Conservation (phyloP, 2,888 invertebrate genomes). For the Synergus gifuensis region DNA sequence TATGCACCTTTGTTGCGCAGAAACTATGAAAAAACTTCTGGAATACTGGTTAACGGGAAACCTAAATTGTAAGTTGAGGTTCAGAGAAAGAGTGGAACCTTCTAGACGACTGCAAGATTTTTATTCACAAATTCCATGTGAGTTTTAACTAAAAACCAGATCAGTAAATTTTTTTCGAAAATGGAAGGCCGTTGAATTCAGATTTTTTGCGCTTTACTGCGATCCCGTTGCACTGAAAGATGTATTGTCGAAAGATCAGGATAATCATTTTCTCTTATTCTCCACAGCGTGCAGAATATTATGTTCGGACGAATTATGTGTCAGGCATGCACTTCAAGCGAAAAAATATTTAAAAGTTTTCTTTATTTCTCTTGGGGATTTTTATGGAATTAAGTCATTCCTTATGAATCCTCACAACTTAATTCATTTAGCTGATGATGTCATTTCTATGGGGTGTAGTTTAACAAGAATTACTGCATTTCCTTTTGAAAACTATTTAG, state of each 20-base stretch:
- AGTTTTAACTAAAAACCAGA: slow-evolving; percentile 48
- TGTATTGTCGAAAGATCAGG: slow-evolving; percentile 13
- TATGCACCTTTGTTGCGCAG: slow-evolving; percentile 7
- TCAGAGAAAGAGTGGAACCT: neutral
- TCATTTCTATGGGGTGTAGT: no score
- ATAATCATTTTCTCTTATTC: slow-evolving; percentile 47
- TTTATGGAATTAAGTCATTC: no score
- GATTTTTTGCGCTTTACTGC: slow-evolving; percentile 44
- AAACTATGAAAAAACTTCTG: slow-evolving; percentile 24
- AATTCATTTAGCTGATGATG: no score
- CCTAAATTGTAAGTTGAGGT: neutral
- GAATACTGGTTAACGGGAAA: neutral
- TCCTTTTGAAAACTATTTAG: no score
- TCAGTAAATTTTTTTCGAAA: slow-evolving; percentile 32
- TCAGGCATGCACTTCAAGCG: no score
- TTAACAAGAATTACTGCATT: no score
- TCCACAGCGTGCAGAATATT: slow-evolving; percentile 43
- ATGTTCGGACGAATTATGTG: neutral
- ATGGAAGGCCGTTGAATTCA: slow-evolving; percentile 51
- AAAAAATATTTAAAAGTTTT: no score
- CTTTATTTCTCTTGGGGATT: no score
- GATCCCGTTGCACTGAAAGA: slow-evolving; percentile 43
- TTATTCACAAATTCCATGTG: slow-evolving; percentile 37
- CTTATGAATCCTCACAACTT: no score
- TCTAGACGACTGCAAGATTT: slow-evolving; percentile 21